A percentile compares a stretch with the other conserved stretches of the same genome.
These are phyloP conservation scores for Ormyrus pomaceus DNA, from an alignment of 2,888 invertebrate species.

Conservation along the genomic window DNA sequence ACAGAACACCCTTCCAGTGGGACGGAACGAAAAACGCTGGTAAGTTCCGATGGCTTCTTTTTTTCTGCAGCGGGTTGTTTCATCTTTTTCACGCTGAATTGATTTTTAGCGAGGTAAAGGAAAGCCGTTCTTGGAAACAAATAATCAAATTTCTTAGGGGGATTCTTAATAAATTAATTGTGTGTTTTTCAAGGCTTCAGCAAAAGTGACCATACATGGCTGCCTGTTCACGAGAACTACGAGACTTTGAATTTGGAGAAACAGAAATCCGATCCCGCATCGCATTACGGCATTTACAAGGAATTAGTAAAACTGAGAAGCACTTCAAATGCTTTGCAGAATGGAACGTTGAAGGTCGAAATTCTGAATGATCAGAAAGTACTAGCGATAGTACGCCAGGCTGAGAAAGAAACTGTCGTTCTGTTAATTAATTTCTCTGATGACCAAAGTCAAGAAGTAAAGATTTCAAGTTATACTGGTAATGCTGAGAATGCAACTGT, in stretches of 20 bases:
- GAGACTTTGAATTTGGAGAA: constrained; percentile 78
- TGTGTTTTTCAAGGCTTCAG: constrained; percentile 61
- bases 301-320: constrained; percentile 78
- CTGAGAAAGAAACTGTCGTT: constrained; percentile 49
- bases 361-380: constrained; percentile 75
- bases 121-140: too few relatives aligned
- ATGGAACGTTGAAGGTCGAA: constrained; percentile 78
- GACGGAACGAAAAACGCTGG: constrained; percentile 80
- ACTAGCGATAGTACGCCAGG: constrained; percentile 58
- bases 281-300: constrained; percentile 82
- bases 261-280: constrained; percentile 75
- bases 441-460: constrained; percentile 75
- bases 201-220: constrained; percentile 80
- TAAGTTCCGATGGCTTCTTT: constrained; percentile 46
- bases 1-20: constrained; percentile 91
- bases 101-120: too few relatives aligned
- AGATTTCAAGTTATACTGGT: constrained; percentile 77
- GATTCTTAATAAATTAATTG: neutral
- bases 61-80: too few relatives aligned
- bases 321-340: constrained; percentile 74
- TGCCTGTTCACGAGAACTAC: constrained; percentile 83
- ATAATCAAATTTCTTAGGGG: too few relatives aligned
- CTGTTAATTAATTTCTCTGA: constrained; percentile 76
- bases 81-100: too few relatives aligned
- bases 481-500: constrained; percentile 72